Evolutionary conservation across 2,888 invertebrate genomes (phyloP).

Genomic region (Tenthredo scrophulariae): DNA sequence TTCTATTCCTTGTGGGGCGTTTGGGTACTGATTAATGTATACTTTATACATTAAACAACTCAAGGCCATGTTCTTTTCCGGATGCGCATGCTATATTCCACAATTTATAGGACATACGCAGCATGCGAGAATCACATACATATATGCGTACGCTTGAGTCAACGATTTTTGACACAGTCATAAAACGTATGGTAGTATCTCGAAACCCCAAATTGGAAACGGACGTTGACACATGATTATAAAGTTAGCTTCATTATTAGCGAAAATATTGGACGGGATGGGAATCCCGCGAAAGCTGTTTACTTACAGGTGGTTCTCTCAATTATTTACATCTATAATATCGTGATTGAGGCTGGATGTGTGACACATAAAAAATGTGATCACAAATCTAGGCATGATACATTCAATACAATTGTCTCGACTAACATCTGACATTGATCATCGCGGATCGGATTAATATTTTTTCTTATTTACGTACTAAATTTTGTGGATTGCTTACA

Average conservation of each 20-base stretch:
- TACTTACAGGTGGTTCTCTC: neutral
- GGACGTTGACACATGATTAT: neutral
- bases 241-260: neutral
- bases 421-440: neutral
- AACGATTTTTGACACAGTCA: neutral
- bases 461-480: neutral
- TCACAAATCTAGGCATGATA: neutral
- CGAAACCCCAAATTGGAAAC: neutral
- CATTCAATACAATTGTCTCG: neutral
- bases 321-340: neutral
- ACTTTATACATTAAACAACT: neutral
- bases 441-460: no score
- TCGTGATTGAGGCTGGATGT: neutral
- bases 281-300: neutral
- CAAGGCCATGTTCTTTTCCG: neutral
- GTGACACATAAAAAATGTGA: neutral
- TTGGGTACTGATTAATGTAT: constrained; percentile 1
- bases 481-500: no score
- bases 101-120: neutral
- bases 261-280: neutral
- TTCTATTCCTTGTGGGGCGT: constrained; percentile 26
- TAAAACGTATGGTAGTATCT: neutral
- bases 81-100: neutral
- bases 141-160: neutral
- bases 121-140: neutral